phyloP scores from a whole-genome alignment of 2,113 vertebrate genomes.

The Numenius arquata region DNA sequence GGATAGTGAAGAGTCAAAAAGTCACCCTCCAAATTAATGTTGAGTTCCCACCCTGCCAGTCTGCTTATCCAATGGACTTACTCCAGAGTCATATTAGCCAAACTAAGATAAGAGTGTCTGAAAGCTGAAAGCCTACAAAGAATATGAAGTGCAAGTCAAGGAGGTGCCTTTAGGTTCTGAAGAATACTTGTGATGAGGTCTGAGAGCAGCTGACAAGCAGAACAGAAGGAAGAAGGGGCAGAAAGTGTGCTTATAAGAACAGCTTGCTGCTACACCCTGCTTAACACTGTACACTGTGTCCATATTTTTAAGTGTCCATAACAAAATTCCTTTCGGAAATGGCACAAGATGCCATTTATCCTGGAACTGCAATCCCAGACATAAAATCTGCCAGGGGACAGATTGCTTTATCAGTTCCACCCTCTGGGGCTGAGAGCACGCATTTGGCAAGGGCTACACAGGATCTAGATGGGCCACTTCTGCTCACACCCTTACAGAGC shows the following conservation, averaged over 20 bases:
- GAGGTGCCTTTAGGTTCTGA: neutral
- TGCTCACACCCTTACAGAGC: neutral
- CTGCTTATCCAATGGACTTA: neutral
- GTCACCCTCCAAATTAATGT: neutral
- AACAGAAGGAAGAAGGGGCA: neutral
- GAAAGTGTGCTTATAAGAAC: neutral
- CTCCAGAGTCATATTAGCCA: neutral
- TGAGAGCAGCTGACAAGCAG: neutral
- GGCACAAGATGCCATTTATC: neutral
- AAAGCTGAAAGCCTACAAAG: neutral
- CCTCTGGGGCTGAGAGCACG: neutral
- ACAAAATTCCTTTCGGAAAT: slow-evolving; percentile 4
- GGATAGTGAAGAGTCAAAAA: neutral
- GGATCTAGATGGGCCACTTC: neutral
- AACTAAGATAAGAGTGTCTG: neutral
- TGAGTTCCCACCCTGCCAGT: neutral
- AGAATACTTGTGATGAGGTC: neutral
- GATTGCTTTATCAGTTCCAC: neutral
- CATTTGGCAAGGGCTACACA: neutral
- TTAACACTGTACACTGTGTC: neutral
- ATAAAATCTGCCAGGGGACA: neutral
- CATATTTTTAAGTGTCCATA: neutral
- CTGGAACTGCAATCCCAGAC: neutral
- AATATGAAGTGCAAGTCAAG: neutral
- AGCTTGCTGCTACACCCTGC: neutral